Percentiles rank a stretch among this genome's conserved stretches.
Evolutionary conservation across 2,888 invertebrate species (phyloP).

Genomic region (Camponotus fellah): DNA sequence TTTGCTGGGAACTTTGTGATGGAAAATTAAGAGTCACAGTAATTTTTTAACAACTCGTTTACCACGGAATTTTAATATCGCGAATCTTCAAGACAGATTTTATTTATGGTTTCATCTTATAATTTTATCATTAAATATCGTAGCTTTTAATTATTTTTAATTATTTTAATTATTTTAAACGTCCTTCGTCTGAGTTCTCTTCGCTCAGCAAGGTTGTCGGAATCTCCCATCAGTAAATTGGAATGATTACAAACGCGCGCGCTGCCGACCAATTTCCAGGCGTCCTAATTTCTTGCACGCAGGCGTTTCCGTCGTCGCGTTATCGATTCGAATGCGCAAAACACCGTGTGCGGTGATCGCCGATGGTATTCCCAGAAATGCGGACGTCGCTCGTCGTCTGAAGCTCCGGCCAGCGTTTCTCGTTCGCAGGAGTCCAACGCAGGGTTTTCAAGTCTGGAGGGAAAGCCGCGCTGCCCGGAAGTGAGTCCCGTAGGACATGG

Average conservation of each 20-base stretch:
- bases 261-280: not conserved
- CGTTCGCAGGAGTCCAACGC: conserved; percentile 14
- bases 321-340: conserved; percentile 85
- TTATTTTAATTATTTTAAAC: not conserved
- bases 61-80: too few species aligned
- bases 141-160: too few species aligned
- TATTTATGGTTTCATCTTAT: too few species aligned
- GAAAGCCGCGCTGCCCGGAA: conserved; percentile 43
- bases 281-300: conserved; percentile 69
- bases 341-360: conserved; percentile 56
- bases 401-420: not conserved
- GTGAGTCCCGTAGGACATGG: conserved; percentile 67
- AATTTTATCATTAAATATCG: too few species aligned
- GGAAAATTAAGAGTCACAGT: too few species aligned
- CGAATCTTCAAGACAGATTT: too few species aligned
- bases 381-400: conserved; percentile 51
- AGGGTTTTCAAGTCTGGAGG: not conserved
- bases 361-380: conserved; percentile 62
- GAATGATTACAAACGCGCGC: not conserved
- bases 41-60: too few species aligned
- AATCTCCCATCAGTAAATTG: not conserved
- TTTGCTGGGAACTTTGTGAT: too few species aligned
- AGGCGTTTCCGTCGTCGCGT: conserved; percentile 77
- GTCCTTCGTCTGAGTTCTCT: not conserved
- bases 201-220: not conserved